phyloP scores from a whole-genome alignment of 2,113 vertebrate species.

The Montifringilla adamsi region DNA sequence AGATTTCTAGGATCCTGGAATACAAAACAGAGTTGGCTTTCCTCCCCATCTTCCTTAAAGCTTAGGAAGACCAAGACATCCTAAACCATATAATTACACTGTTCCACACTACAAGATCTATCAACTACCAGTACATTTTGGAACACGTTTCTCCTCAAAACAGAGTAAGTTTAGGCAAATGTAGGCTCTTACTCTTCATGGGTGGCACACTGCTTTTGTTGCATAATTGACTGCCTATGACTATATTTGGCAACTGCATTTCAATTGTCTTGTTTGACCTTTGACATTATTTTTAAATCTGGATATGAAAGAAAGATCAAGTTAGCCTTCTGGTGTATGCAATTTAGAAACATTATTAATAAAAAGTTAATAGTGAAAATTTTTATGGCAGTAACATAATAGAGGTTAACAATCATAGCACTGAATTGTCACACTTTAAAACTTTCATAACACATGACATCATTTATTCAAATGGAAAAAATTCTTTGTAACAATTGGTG shows the following conservation, averaged over 20 bases:
- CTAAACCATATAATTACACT: not conserved
- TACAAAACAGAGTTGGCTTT: not conserved
- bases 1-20: not conserved
- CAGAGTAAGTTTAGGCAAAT: not conserved
- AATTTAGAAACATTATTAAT: not conserved
- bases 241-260: conserved; percentile 54
- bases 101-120: not conserved
- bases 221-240: conserved; percentile 57
- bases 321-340: not conserved
- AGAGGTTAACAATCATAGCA: conserved; percentile 17
- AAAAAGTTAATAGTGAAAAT: conserved; percentile 15
- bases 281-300: conserved; percentile 34
- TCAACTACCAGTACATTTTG: not conserved
- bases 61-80: not conserved
- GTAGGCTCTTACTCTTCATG: conserved; percentile 22
- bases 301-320: conserved; percentile 17
- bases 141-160: not conserved
- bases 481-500: conserved; percentile 72
- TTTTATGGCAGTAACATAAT: conserved; percentile 16
- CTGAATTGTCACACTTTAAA: conserved; percentile 47
- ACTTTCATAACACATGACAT: conserved; percentile 74
- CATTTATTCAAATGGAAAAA: conserved; percentile 69
- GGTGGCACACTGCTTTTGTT: conserved; percentile 41
- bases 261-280: conserved; percentile 51
- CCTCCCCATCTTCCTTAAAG: not conserved